phyloP scores from a whole-genome alignment of 2,888 invertebrate species.

The Nephrotoma appendiculata region DNA sequence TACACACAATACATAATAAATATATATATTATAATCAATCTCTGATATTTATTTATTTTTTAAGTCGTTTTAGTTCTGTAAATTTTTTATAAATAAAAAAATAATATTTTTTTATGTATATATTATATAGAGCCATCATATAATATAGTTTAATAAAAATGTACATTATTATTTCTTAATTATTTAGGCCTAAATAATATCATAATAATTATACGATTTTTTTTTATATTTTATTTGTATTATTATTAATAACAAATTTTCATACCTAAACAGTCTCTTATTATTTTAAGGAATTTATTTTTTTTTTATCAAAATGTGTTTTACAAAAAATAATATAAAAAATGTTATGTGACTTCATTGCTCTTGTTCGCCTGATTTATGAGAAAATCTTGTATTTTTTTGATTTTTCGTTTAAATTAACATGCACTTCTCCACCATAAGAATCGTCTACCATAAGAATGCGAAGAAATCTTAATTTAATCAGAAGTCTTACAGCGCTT shows the following conservation, averaged over 20 bases:
- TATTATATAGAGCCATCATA: neutral
- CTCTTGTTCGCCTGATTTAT: neutral
- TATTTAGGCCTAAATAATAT: neutral
- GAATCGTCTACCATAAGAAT: neutral
- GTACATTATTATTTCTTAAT: neutral
- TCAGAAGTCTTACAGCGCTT: neutral
- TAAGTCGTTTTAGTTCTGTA: neutral
- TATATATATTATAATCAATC: neutral
- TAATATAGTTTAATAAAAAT: neutral
- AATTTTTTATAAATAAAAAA: neutral
- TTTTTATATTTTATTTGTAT: neutral
- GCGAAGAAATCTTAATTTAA: neutral
- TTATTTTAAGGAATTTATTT: neutral
- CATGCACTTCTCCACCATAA: neutral
- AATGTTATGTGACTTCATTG: neutral
- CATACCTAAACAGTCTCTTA: neutral
- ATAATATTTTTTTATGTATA: neutral
- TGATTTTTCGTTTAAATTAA: neutral
- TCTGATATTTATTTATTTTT: neutral
- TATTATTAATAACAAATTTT: neutral
- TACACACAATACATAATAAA: neutral
- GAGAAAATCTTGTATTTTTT: neutral
- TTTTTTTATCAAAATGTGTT: neutral
- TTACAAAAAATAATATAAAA: neutral
- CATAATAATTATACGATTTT: neutral